phyloP scores from a whole-genome alignment of 2,113 vertebrate species.

The Odontophorus gujanensis region DNA sequence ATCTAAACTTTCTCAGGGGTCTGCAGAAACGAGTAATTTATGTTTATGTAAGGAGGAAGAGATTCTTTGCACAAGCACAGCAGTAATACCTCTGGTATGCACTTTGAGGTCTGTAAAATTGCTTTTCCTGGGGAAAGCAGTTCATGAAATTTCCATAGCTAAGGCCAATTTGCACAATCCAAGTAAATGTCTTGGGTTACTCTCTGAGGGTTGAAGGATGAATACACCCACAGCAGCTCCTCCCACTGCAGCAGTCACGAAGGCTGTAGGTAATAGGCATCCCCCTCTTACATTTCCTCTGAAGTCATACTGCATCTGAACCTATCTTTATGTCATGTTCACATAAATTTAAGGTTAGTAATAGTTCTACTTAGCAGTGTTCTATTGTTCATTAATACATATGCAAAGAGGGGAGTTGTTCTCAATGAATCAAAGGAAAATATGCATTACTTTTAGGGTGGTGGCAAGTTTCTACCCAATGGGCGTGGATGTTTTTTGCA shows the following conservation, averaged over 20 bases:
- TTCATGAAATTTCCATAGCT: constrained; percentile 46
- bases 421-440: neutral
- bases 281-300: neutral
- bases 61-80: constrained; percentile 39
- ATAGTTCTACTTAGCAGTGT: neutral
- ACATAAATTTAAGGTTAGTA: neutral
- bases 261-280: fast-evolving
- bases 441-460: neutral
- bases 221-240: neutral
- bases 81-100: constrained; percentile 56
- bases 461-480: neutral
- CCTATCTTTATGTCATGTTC: neutral
- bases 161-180: constrained; percentile 34
- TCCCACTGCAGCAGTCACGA: neutral
- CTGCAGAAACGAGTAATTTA: constrained; percentile 33
- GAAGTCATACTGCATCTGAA: neutral
- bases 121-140: constrained; percentile 29
- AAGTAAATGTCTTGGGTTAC: constrained; percentile 1
- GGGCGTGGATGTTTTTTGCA: neutral
- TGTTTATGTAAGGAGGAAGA: constrained; percentile 40
- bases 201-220: neutral
- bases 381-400: neutral
- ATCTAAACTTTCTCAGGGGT: constrained; percentile 45
- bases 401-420: neutral
- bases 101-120: constrained; percentile 28